A percentile compares a stretch with the other conserved stretches of the same genome.
Conservation (phyloP, 2,113 vertebrate genomes). For the Protomyctophum bolini region DNA sequence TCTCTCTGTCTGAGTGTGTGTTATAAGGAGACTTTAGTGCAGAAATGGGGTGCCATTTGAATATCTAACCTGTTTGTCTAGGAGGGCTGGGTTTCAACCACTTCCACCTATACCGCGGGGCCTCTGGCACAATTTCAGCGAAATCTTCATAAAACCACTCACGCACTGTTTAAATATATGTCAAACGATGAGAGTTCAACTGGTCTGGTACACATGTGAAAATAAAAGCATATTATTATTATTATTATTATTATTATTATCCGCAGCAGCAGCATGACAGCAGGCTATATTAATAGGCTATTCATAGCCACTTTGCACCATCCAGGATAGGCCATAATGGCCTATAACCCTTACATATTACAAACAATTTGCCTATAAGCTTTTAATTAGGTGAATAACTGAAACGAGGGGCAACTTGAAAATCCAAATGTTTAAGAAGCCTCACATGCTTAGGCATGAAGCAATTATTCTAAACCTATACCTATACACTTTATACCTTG, state of each 20-base stretch:
- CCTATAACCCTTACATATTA: too few species aligned
- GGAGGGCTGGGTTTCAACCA: constrained; percentile 59
- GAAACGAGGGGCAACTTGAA: too few species aligned
- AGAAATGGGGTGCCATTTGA: constrained; percentile 51
- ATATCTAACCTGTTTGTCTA: constrained; percentile 61
- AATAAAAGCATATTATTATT: constrained; percentile 36
- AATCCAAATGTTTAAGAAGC: too few species aligned
- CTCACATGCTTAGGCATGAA: too few species aligned
- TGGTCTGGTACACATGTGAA: constrained; percentile 6
- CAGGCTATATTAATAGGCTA: too few species aligned
- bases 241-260: constrained; percentile 19
- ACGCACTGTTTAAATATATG: constrained; percentile 47
- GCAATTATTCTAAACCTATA: too few species aligned
- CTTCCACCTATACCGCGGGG: constrained; percentile 47
- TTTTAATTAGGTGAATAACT: too few species aligned
- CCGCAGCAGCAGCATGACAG: too few species aligned
- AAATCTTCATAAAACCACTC: constrained; percentile 43
- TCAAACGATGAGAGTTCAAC: constrained; percentile 12
- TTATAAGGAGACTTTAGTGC: constrained; percentile 27
- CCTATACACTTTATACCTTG: too few species aligned
- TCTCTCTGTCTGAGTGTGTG: constrained; percentile 38
- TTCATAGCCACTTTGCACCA: too few species aligned
- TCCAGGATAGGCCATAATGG: too few species aligned
- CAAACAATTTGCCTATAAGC: too few species aligned
- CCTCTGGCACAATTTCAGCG: constrained; percentile 45